phyloP scores from a whole-genome alignment of 2,113 vertebrate genomes.

The mouse (Mus musculus) region DNA sequence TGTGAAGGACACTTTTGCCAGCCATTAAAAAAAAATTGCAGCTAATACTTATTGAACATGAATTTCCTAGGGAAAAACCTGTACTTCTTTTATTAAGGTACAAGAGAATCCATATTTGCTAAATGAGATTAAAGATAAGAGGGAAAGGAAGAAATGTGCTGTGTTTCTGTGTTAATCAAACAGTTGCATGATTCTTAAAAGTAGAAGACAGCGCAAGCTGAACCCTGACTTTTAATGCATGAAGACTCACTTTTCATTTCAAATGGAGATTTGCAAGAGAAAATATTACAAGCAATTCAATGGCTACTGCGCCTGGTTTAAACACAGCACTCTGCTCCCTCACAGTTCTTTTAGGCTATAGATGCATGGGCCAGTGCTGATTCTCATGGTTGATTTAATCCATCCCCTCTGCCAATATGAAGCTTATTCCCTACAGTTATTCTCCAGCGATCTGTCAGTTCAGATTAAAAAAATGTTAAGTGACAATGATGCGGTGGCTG shows the following conservation, averaged over 20 bases:
- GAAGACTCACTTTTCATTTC: not conserved
- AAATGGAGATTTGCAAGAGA: conserved; percentile 40
- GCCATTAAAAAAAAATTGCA: conserved; percentile 15
- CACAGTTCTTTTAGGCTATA: conserved; percentile 71
- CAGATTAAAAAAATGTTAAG: conserved; percentile 77
- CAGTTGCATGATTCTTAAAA: not conserved
- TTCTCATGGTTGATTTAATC: conserved; percentile 82
- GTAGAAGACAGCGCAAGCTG: not conserved
- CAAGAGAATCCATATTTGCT: not conserved
- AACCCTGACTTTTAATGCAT: conserved; percentile 15
- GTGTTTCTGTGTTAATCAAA: not conserved
- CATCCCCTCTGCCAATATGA: conserved; percentile 69
- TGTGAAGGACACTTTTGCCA: conserved; percentile 11
- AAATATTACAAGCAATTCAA: conserved; percentile 42
- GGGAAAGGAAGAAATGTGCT: not conserved
- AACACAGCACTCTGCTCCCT: conserved; percentile 54
- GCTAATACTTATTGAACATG: not conserved
- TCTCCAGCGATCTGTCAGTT: conserved; percentile 80
- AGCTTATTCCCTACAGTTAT: conserved; percentile 81
- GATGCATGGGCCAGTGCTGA: conserved; percentile 76
- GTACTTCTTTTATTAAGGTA: conserved; percentile 15
- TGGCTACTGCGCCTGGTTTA: conserved; percentile 29
- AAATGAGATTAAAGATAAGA: not conserved
- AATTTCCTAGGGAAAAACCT: conserved; percentile 7
- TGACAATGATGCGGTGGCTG: conserved; percentile 66